Conservation (phyloP, 2,113 vertebrate genomes). For the Salvelinus fontinalis region DNA sequence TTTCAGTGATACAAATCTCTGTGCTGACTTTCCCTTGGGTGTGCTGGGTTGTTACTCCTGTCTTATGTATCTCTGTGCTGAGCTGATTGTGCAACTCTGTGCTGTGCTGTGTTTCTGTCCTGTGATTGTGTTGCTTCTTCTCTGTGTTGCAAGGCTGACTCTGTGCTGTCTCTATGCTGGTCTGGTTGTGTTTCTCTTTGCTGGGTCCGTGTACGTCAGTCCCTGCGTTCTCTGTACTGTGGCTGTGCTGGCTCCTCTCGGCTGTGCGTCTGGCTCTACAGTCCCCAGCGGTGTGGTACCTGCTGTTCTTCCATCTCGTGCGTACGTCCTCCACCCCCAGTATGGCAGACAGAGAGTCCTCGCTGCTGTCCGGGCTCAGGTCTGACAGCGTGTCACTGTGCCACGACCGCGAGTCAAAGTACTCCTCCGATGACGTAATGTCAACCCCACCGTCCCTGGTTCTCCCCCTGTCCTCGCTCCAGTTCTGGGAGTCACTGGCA, state of each 20-base stretch:
- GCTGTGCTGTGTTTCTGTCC: conserved; percentile 2
- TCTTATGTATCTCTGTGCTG: neutral
- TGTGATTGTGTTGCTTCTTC: neutral
- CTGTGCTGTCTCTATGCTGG: conserved; percentile 26
- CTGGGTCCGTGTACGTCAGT: neutral
- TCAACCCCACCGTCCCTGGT: conserved; percentile 43
- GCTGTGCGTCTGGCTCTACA: conserved; percentile 57
- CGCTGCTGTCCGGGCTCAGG: conserved; percentile 70
- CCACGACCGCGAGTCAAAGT: conserved; percentile 74
- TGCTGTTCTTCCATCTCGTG: conserved; percentile 17
- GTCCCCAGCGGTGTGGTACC: conserved; percentile 41
- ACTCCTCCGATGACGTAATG: conserved; percentile 58
- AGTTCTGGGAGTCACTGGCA: conserved; percentile 54
- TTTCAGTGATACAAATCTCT: conserved; percentile 11
- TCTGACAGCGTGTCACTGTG: conserved; percentile 76
- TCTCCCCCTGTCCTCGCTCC: conserved; percentile 43
- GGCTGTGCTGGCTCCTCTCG: conserved; percentile 22
- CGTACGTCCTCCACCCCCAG: conserved; percentile 60
- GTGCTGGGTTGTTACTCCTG: neutral
- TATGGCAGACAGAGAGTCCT: conserved; percentile 53
- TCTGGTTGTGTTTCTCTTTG: conserved; percentile 6
- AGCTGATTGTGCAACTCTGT: neutral
- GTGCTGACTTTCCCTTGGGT: conserved; percentile 5
- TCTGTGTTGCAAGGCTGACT: conserved; percentile 3
- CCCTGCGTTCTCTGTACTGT: conserved; percentile 28